Evolutionary conservation across 64 coral and sea anemone genomes (phyloP).

Genomic region (Actinia tenebrosa): DNA sequence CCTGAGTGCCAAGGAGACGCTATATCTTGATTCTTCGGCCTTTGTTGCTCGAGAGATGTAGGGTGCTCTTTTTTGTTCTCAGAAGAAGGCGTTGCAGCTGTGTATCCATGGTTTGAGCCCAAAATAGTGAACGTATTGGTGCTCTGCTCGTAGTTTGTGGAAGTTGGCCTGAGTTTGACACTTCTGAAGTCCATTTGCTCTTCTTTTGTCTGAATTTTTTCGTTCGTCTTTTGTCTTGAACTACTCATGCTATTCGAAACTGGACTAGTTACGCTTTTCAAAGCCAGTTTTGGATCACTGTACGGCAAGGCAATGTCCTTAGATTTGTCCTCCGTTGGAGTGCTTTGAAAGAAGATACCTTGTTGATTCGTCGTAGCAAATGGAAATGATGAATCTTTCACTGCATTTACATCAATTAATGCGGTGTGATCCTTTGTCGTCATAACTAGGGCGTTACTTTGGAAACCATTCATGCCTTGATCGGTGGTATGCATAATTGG

Average conservation of each 20-base stretch:
- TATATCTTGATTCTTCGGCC: background rate
- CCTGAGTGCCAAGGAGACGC: background rate
- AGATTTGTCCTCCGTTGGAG: background rate
- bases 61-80: background rate
- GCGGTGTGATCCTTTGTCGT: conserved; percentile 1
- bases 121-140: background rate
- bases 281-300: background rate
- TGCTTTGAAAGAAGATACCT: background rate
- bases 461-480: background rate
- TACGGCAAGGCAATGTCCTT: background rate
- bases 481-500: background rate
- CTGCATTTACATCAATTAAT: background rate
- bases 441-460: background rate
- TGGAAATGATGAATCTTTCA: background rate
- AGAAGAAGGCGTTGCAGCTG: background rate
- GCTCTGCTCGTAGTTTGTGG: background rate
- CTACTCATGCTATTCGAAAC: background rate
- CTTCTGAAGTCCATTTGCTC: conserved; percentile 8
- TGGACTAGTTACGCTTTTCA: background rate
- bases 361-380: background rate
- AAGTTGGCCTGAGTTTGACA: background rate
- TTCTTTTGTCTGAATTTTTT: background rate
- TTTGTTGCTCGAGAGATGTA: background rate
- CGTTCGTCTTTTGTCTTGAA: background rate
- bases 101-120: background rate